phyloP scores from a whole-genome alignment of 92 coral and sea anemone species.

The Zoanthus sansibaricus region DNA sequence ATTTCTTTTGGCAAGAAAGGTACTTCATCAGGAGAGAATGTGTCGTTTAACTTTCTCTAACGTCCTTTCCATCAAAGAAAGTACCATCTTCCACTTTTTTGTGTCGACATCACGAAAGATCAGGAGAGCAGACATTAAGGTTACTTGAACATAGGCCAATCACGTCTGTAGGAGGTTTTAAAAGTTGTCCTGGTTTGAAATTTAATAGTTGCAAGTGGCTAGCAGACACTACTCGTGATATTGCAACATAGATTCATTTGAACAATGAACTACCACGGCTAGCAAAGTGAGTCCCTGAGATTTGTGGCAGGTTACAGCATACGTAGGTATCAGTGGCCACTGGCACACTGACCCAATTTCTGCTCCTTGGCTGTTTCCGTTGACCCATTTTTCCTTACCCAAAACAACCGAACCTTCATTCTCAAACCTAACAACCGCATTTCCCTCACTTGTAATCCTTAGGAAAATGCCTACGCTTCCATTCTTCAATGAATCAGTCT shows the following conservation, averaged over 20 bases:
- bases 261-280: constrained; percentile 1
- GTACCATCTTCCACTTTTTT: constrained; percentile 11
- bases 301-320: constrained; percentile 26
- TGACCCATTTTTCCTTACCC: constrained; percentile 35
- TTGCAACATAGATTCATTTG: constrained; percentile 16
- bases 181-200: constrained; percentile 21
- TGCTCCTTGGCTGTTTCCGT: constrained; percentile 33
- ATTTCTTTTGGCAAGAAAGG: not conserved
- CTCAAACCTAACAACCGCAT: not conserved
- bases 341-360: constrained; percentile 40
- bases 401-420: constrained; percentile 14
- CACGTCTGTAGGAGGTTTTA: constrained; percentile 17
- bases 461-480: not conserved
- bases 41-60: not conserved
- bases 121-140: not conserved
- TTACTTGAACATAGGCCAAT: constrained; percentile 21
- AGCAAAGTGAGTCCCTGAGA: constrained; percentile 22
- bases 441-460: not conserved
- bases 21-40: not conserved
- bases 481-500: constrained; percentile 19
- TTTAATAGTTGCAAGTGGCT: not conserved
- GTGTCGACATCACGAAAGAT: constrained; percentile 24
- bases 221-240: constrained; percentile 14
- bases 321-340: constrained; percentile 17
- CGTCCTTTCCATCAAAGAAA: not conserved